Percentiles rank a stretch among this genome's conserved stretches.
phyloP scores from a whole-genome alignment of 2,113 vertebrate species.

The Coptodon rendalli region DNA sequence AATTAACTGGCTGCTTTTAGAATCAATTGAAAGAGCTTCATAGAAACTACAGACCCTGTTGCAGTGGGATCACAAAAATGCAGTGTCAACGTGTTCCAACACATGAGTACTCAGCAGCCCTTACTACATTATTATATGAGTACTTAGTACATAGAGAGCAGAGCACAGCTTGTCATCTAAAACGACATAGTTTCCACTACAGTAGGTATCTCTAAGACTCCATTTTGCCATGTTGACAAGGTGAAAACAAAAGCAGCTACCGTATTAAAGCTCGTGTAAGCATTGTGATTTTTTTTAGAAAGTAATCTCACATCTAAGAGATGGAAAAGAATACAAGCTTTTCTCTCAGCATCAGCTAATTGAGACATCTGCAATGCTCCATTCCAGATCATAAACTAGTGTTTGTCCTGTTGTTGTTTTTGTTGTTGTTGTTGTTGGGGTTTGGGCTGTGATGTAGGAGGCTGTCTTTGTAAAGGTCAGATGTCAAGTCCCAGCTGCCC shows the following conservation, averaged over 20 bases:
- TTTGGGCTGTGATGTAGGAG: slow-evolving; percentile 36
- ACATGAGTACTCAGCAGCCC: background rate
- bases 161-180: background rate
- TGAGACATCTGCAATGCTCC: background rate
- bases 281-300: background rate
- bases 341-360: background rate
- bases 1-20: background rate
- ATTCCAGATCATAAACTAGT: background rate
- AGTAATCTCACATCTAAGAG: background rate
- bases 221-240: background rate
- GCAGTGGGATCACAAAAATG: background rate
- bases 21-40: background rate
- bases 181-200: background rate
- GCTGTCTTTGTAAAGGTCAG: slow-evolving; percentile 47
- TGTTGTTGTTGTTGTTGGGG: background rate
- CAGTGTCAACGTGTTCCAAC: background rate
- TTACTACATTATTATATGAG: background rate
- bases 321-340: background rate
- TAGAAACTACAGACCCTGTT: background rate
- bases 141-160: background rate
- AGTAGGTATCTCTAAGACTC: background rate
- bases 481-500: slow-evolving; percentile 54
- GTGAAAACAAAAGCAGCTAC: background rate
- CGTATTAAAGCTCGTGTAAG: background rate
- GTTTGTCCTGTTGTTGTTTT: background rate